Evolutionary conservation across 2,113 vertebrate genomes (phyloP), one percentile per base, ranked within the genome.

Genomic region (Cranoglanis bouderius): DNA sequence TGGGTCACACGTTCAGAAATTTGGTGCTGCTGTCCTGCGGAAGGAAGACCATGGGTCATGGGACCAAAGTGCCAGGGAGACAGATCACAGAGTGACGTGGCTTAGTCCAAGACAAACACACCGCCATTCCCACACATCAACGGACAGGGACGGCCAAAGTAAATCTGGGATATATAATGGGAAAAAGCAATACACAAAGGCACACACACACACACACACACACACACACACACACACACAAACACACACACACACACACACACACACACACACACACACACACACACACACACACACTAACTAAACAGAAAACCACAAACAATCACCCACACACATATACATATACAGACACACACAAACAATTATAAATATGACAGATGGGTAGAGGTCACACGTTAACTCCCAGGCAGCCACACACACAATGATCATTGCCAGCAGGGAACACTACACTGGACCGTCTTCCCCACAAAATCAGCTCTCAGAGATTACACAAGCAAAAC

Each of bases 151-250:
- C 77, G 89, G 93, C 94, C 94, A 95, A 95, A 94, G 92, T 93
- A 95, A 96, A 95, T 91, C 74, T 89, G 26, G 61, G 72, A 88
- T 90, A 92, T 93, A 91, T 94, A 91, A 95, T 92, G 92, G 95
- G 94, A 95, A 94, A 92, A 81, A 55, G 61, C 65, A 80, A 93
- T 85, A 82, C 63, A 87, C 10, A 67, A 88, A 90, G 57, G 18
- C 59, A 65, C 67, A 84, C 84, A 91, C 0, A 38, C 29, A 88
- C 89, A 93, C 94, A 94, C 90, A 93, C 92, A 65, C 82, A 87
- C n/a, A 83, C 59, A 89, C 63, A 57, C 19, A 53, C 49, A 59
- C 43, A 81, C 32, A 16, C 51, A 14, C 46, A 9, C 75, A 85
- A 82, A 91, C 0, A 43, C 29, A 88, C 59, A 80, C 67, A 87